Percentiles rank a stretch among this genome's conserved stretches.
phyloP scores from a whole-genome alignment of 2,113 vertebrate genomes.

The Ceyx cyanopectus region DNA sequence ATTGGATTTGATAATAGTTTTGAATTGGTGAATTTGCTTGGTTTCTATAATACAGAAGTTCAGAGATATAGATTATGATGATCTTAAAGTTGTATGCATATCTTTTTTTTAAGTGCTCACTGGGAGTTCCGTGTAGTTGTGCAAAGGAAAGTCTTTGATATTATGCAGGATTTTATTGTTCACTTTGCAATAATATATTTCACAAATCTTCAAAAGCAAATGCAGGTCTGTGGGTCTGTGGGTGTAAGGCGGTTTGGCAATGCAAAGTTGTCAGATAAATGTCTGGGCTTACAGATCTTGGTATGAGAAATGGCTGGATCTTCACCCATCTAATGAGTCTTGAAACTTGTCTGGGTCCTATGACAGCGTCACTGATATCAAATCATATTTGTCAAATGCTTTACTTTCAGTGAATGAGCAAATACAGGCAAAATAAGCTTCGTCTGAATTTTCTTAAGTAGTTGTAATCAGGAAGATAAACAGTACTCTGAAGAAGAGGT shows the following conservation, averaged over 20 bases:
- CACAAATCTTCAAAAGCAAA: neutral
- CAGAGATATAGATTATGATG: neutral
- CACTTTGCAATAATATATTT: neutral
- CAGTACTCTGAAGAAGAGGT: neutral
- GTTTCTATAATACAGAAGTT: neutral
- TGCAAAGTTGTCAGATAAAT: neutral
- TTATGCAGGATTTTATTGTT: neutral
- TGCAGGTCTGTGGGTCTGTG: neutral
- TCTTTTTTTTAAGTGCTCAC: neutral
- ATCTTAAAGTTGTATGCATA: neutral
- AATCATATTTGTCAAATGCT: neutral
- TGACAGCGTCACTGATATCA: fast-evolving
- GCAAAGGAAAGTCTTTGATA: neutral
- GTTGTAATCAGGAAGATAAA: neutral
- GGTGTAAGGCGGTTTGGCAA: neutral
- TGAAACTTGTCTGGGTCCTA: neutral
- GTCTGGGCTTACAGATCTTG: neutral
- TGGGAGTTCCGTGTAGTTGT: neutral
- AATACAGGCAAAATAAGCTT: neutral
- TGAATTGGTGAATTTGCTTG: neutral
- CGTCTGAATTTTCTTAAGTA: neutral
- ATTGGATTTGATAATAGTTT: neutral
- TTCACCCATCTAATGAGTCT: neutral
- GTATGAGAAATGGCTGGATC: neutral
- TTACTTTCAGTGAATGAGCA: neutral